Evolutionary conservation across 2,888 invertebrate genomes (phyloP).

Genomic region (Cataglyphis rosenhaueri): DNA sequence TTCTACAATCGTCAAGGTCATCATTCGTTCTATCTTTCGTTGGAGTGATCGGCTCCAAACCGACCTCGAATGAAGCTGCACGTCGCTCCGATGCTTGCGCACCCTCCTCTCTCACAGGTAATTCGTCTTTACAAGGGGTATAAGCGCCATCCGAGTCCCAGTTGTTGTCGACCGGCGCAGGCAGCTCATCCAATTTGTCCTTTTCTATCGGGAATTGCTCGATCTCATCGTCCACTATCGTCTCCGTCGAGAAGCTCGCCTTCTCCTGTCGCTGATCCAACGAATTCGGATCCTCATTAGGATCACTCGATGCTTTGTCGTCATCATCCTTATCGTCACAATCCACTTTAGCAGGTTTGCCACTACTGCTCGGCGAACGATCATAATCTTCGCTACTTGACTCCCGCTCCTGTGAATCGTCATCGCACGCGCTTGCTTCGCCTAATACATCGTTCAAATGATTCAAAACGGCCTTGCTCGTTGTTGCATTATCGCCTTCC

Average conservation of each 20-base stretch:
- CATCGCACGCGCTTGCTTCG: constrained; percentile 14
- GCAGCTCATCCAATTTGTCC: constrained; percentile 59
- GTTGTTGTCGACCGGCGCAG: neutral
- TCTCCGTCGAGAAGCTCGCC: constrained; percentile 55
- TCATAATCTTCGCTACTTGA: constrained; percentile 46
- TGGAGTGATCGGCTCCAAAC: constrained; percentile 83
- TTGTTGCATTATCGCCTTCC: neutral
- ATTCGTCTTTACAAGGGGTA: constrained; percentile 83
- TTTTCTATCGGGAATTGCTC: constrained; percentile 79
- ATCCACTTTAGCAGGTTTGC: constrained; percentile 68
- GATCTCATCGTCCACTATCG: constrained; percentile 71
- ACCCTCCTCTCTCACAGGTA: constrained; percentile 75
- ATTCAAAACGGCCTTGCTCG: neutral
- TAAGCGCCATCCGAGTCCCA: constrained; percentile 84
- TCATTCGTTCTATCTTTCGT: constrained; percentile 79
- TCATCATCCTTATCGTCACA: constrained; percentile 65
- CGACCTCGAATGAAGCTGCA: constrained; percentile 59
- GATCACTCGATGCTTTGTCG: constrained; percentile 61
- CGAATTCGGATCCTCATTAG: constrained; percentile 55
- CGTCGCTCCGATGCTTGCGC: constrained; percentile 5
- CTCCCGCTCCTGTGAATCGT: constrained; percentile 28
- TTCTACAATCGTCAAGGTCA: constrained; percentile 84
- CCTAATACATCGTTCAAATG: neutral
- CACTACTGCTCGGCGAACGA: constrained; percentile 61
- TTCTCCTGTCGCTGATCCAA: constrained; percentile 52